Percentiles rank a stretch among this genome's conserved stretches.
Evolutionary conservation across 2,888 invertebrate species (phyloP).

Genomic region (Plemyria rubiginata): DNA sequence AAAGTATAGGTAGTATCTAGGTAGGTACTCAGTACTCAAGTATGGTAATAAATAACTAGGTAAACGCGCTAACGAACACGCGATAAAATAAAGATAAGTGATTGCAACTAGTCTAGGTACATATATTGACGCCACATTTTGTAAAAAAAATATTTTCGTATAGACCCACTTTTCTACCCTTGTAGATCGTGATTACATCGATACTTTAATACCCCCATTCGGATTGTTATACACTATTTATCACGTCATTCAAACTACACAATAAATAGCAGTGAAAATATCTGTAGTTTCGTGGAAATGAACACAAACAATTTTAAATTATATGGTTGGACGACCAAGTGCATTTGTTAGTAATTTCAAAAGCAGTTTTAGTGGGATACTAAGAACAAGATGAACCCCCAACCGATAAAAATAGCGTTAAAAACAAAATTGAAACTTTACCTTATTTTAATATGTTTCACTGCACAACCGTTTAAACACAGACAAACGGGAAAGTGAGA

Average conservation of each 20-base stretch:
- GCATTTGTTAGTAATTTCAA: slow-evolving; percentile 41
- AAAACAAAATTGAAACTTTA: slow-evolving; percentile 25
- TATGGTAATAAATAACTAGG: too few relatives aligned
- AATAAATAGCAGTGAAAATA: not conserved
- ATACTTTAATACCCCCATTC: too few relatives aligned
- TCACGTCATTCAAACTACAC: not conserved
- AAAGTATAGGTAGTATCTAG: too few relatives aligned
- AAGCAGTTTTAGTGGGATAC: slow-evolving; percentile 16
- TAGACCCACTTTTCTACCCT: too few relatives aligned
- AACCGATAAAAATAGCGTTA: slow-evolving; percentile 6
- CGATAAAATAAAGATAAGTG: too few relatives aligned
- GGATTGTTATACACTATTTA: too few relatives aligned
- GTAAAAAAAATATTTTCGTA: too few relatives aligned
- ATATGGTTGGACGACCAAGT: slow-evolving; percentile 55
- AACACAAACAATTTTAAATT: slow-evolving; percentile 11
- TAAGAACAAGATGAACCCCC: slow-evolving; percentile 11
- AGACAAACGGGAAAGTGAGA: slow-evolving; percentile 40
- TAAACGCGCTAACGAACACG: too few relatives aligned
- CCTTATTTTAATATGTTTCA: slow-evolving; percentile 15
- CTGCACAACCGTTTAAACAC: slow-evolving; percentile 16
- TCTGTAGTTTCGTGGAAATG: not conserved
- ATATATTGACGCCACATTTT: too few relatives aligned
- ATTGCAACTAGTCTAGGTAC: too few relatives aligned
- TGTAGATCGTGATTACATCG: too few relatives aligned
- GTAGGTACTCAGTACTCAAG: too few relatives aligned